Base-by-base conservation (phyloP, 2,113 vertebrate species). In the Dendrocopos noguchii region DNA sequence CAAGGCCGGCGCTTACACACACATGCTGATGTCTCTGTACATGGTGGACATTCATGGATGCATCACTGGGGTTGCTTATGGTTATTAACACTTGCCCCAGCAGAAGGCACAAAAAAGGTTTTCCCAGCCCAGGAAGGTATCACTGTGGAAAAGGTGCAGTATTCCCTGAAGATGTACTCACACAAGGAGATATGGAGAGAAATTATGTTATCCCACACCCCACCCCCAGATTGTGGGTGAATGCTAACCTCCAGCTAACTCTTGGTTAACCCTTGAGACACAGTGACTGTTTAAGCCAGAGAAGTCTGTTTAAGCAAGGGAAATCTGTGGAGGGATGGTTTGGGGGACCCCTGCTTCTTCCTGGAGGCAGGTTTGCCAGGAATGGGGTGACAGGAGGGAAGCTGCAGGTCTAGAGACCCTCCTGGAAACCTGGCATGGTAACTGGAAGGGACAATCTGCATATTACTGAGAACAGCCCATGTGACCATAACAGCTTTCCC, bases 21-120 rank as follows among this genome's bases (percentile, higher is more conserved):
- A 33, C 75, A 71, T 3, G 17, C 87, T 88, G 95, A 92, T 74
- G 82, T 90, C 70, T 94, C 80, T 95, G 86, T 94, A 84, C 91
- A 78, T 63, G 89, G 61, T 95, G 93, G 79, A 96, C 94, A 55
- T 88, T 91, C 52, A 82, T 81, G 91, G 87, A 87, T 19, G 6
- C 52, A 12, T 71, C 36, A 2, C 36, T 47, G 33, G 87, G 91
- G 94, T 93, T 93, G 59, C 80, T 87, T 73, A 74, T 3, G 2
- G 78, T 89, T 87, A 92, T 91, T 97, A 95, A 95, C 64, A 67
- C 76, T 96, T 88, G 91, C 90, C 93, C 88, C 91, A 82, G 61
- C 87, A 92, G 90, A 95, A 91, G 68, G 71, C 64, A 80, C 64
- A 47, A 68, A 66, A 87, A 68, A 67, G 63, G 61, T 80, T 94